phyloP scores from a whole-genome alignment of 2,113 vertebrate genomes.

The Podocnemis expansa region DNA sequence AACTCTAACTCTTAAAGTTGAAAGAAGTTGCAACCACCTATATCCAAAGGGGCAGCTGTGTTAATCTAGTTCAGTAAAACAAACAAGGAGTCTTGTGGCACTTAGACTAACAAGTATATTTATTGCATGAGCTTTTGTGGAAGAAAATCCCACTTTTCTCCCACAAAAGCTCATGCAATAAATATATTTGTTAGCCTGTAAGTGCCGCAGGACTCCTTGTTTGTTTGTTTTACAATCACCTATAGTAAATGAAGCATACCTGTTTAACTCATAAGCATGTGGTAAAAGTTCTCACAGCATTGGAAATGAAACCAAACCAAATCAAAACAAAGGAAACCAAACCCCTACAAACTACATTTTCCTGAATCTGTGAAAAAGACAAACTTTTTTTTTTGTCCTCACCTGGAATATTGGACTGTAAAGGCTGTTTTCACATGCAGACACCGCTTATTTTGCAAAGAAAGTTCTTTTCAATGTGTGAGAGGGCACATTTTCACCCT shows the following conservation, averaged over 20 bases:
- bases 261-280: not conserved
- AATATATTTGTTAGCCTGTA: no score
- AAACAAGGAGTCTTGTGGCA: no score
- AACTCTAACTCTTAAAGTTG: not conserved
- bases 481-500: conserved; percentile 29
- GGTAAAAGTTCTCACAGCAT: not conserved
- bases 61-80: no score
- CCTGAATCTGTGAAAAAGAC: not conserved
- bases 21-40: not conserved
- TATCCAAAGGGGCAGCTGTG: no score
- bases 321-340: not conserved
- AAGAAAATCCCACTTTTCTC: no score
- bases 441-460: not conserved
- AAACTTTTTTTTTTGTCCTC: not conserved
- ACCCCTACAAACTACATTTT: not conserved
- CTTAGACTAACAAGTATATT: no score
- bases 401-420: not conserved
- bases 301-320: not conserved
- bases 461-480: conserved; percentile 21
- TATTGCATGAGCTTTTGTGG: no score
- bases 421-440: conserved; percentile 23
- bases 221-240: not conserved
- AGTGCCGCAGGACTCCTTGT: no score
- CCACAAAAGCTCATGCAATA: no score
- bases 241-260: not conserved